These are phyloP conservation scores for Sitta carolinensis DNA, from an alignment of 2,797 vertebrate species.

Conservation along the genomic window DNA sequence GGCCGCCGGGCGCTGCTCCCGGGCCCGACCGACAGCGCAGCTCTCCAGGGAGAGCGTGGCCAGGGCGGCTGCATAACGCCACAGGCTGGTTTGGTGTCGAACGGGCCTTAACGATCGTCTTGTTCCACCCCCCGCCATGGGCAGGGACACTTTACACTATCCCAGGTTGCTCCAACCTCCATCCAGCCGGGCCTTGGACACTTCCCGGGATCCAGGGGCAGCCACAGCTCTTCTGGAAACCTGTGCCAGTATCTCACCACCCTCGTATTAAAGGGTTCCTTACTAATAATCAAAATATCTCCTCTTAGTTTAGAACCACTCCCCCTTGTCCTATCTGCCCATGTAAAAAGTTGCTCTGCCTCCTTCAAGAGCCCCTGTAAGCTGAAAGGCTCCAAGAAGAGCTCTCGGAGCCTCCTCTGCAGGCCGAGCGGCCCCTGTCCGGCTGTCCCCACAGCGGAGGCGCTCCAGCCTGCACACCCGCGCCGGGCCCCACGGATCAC, in stretches of 20 bases:
- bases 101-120: no score
- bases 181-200: rapidly evolving
- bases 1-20: no score
- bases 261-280: not conserved
- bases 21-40: not conserved
- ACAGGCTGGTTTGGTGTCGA: rapidly evolving
- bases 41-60: not conserved
- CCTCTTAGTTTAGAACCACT: no score
- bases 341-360: not conserved
- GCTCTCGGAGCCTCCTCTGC: no score
- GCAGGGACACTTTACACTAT: rapidly evolving
- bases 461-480: not conserved
- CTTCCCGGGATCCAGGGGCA: not conserved
- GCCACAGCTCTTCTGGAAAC: not conserved
- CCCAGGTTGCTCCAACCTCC: no score
- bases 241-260: no score
- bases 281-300: not conserved
- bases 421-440: not conserved
- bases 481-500: no score
- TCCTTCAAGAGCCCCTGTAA: no score
- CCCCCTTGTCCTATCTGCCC: not conserved
- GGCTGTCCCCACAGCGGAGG: not conserved
- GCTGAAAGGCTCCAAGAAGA: not conserved
- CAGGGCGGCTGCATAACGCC: not conserved
- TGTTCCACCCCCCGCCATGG: no score